Percentiles rank a stretch among this genome's conserved stretches.
Evolutionary conservation across 2,113 vertebrate genomes (phyloP).

Genomic region (Mus pahari): DNA sequence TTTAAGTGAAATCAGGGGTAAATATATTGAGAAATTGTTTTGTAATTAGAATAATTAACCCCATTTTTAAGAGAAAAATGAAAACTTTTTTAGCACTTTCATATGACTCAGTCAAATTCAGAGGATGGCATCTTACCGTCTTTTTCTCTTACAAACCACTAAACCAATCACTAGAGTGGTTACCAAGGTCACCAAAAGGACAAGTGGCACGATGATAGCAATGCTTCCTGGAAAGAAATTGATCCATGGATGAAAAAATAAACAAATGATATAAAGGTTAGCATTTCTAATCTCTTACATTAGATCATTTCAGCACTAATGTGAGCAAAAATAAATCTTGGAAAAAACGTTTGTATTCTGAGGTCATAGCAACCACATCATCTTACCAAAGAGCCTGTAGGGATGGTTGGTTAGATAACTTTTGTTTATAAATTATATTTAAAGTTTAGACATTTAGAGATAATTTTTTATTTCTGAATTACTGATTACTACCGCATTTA

Average conservation of each 20-base stretch:
- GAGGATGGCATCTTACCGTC: conserved; percentile 89
- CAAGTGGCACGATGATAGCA: conserved; percentile 97
- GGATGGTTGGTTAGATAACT: neutral
- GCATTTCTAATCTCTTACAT: neutral
- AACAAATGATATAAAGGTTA: neutral
- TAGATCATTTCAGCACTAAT: neutral
- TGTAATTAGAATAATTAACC: neutral
- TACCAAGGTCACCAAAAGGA: conserved; percentile 95
- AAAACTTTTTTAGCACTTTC: neutral
- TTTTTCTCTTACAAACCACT: conserved; percentile 95
- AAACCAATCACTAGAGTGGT: conserved; percentile 95
- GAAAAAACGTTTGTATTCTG: neutral
- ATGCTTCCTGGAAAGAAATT: conserved; percentile 92
- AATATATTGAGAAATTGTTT: neutral
- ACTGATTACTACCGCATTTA: neutral
- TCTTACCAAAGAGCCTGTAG: neutral
- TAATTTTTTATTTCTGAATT: neutral
- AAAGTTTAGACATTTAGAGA: neutral
- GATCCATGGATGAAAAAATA: neutral
- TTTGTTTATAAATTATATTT: neutral
- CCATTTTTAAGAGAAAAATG: neutral
- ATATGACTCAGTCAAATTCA: neutral
- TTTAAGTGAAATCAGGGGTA: conserved; percentile 1
- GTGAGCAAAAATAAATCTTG: neutral
- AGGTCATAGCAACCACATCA: neutral